Percentiles rank a stretch among this genome's conserved stretches.
These are phyloP conservation scores for Cololabis saira DNA, from an alignment of 2,113 vertebrate species.

Conservation along the genomic window DNA sequence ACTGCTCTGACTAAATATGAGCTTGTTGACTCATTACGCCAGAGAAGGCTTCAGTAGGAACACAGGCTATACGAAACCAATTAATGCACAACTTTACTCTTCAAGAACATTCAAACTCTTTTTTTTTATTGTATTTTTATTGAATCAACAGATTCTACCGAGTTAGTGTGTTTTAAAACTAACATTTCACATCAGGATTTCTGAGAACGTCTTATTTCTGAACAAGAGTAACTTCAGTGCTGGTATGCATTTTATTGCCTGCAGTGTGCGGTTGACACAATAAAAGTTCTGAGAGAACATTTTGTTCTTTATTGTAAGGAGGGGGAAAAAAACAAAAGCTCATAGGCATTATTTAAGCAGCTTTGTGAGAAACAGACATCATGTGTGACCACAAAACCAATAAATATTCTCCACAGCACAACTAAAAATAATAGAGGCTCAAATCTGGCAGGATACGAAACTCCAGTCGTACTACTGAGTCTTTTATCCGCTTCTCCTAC, in stretches of 20 bases:
- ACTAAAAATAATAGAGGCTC: not conserved
- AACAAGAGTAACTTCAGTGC: not conserved
- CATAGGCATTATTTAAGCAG: not conserved
- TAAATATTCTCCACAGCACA: not conserved
- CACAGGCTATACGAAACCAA: not conserved
- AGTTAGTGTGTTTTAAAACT: not conserved
- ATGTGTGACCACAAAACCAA: not conserved
- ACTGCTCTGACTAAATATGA: conserved; percentile 21
- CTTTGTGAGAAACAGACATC: not conserved
- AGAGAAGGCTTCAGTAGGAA: too few species aligned
- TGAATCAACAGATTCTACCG: not conserved
- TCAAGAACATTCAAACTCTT: conserved; percentile 15
- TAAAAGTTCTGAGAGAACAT: conserved; percentile 19
- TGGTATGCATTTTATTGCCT: conserved; percentile 24
- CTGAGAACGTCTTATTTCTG: conserved; percentile 9
- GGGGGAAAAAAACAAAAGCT: not conserved
- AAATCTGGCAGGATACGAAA: too few species aligned
- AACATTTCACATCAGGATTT: conserved; percentile 3
- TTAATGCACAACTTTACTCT: conserved; percentile 11
- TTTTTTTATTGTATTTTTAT: conserved; percentile 3
- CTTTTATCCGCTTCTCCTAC: conserved; percentile 13
- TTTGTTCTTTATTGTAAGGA: conserved; percentile 45
- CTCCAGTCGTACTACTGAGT: conserved; percentile 33
- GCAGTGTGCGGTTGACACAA: conserved; percentile 19
- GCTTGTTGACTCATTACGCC: not conserved